Evolutionary conservation across 2,888 invertebrate species (phyloP).

Genomic region (Hyposoter didymator): DNA sequence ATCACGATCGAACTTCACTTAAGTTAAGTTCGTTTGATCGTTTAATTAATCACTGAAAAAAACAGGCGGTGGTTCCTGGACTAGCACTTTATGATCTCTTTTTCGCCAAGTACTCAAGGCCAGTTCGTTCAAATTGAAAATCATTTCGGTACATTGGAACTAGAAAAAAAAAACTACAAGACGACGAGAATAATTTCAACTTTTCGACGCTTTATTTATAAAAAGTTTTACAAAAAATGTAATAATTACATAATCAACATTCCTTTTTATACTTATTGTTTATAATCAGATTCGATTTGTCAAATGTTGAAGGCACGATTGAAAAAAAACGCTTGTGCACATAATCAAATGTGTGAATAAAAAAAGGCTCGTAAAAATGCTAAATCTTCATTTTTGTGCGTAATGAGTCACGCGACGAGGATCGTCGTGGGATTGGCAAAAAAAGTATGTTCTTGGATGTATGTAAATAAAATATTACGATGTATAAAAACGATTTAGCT

Average conservation of each 20-base stretch:
- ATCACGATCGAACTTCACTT: conserved; percentile 44
- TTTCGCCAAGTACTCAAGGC: background rate
- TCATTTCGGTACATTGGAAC: background rate
- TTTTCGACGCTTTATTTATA: conserved; percentile 65
- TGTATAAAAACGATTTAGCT: background rate
- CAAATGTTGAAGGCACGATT: conserved; percentile 20
- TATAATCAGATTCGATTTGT: conserved; percentile 29
- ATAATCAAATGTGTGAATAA: conserved; percentile 1
- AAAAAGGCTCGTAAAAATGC: background rate
- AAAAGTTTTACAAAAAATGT: conserved; percentile 66
- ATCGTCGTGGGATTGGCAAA: background rate
- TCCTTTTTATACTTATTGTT: conserved; percentile 36
- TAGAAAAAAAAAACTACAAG: background rate
- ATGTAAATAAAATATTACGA: background rate
- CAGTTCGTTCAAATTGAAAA: background rate
- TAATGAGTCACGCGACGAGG: background rate
- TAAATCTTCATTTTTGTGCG: background rate
- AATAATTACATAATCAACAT: conserved; percentile 66
- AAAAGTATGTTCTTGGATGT: background rate
- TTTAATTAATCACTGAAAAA: too few relatives aligned
- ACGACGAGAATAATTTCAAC: conserved; percentile 18
- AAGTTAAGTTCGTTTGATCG: conserved; percentile 37
- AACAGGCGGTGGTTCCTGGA: too few relatives aligned
- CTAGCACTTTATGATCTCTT: too few relatives aligned
- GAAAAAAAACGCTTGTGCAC: background rate